Evolutionary conservation across 2,113 vertebrate species (phyloP).

Genomic region (Epinephelus cyanopodus): DNA sequence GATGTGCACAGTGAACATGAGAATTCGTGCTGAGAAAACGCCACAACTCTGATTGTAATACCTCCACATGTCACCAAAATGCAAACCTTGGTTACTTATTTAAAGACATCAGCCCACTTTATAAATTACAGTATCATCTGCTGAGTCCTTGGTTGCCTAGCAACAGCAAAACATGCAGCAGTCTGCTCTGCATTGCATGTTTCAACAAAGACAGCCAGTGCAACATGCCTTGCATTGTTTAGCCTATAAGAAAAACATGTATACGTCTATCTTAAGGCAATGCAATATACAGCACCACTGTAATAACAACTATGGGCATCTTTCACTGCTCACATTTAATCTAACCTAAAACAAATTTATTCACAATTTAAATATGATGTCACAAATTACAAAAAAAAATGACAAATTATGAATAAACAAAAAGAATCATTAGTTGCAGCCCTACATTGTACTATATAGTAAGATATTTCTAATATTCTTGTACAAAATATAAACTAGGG

Average conservation of each 20-base stretch:
- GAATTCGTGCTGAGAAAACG: not conserved
- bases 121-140: slow-evolving; percentile 7
- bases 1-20: not conserved
- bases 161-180: slow-evolving; percentile 26
- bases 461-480: not conserved
- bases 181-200: not conserved
- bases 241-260: not conserved
- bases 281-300: not conserved
- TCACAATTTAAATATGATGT: not conserved
- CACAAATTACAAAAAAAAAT: not conserved
- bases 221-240: slow-evolving; percentile 5
- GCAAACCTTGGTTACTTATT: not conserved
- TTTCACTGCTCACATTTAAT: not conserved
- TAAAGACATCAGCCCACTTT: not conserved
- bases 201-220: slow-evolving; percentile 1
- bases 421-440: not conserved
- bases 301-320: not conserved
- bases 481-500: not conserved
- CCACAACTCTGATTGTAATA: not conserved
- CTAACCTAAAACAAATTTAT: not conserved
- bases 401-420: not conserved
- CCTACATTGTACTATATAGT: not conserved
- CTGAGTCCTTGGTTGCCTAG: slow-evolving; percentile 10
- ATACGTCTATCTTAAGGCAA: not conserved
- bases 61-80: not conserved